phyloP scores from a whole-genome alignment of 1,140 invertebrate species.

The Drosophila parvula region DNA sequence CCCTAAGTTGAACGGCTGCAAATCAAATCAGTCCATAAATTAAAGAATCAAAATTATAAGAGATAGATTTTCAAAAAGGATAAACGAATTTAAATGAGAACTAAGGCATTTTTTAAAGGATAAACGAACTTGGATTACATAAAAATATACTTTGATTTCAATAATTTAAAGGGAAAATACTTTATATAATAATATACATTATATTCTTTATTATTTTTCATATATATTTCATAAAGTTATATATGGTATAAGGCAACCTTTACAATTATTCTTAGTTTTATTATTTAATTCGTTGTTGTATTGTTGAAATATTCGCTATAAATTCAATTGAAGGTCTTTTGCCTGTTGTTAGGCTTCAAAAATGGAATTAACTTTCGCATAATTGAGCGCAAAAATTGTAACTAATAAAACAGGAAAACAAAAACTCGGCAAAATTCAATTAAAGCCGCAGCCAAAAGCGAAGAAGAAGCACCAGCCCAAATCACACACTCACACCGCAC shows the following conservation, averaged over 20 bases:
- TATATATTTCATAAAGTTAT: too few relatives aligned
- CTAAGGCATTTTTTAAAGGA: too few relatives aligned
- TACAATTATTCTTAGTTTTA: too few relatives aligned
- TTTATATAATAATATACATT: too few relatives aligned
- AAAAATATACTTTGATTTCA: too few relatives aligned
- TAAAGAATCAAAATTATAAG: not conserved
- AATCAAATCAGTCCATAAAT: not conserved
- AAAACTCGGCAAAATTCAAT: conserved; percentile 40
- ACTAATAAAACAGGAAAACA: conserved; percentile 46
- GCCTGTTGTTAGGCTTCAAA: conserved; percentile 17
- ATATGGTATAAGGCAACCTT: too few relatives aligned
- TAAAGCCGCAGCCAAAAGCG: conserved; percentile 39
- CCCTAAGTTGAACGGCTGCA: not conserved
- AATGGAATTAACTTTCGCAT: conserved; percentile 66
- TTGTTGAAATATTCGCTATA: not conserved
- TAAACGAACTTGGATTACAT: too few relatives aligned
- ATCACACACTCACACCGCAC: conserved; percentile 12
- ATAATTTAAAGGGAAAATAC: too few relatives aligned
- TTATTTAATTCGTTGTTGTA: not conserved
- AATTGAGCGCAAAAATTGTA: conserved; percentile 74
- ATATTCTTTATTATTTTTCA: too few relatives aligned
- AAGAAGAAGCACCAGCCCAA: conserved; percentile 23
- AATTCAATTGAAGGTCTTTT: not conserved
- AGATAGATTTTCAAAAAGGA: not conserved
- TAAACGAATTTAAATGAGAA: too few relatives aligned